Conservation (phyloP, 2,113 vertebrate species). For the Lanius collurio region DNA sequence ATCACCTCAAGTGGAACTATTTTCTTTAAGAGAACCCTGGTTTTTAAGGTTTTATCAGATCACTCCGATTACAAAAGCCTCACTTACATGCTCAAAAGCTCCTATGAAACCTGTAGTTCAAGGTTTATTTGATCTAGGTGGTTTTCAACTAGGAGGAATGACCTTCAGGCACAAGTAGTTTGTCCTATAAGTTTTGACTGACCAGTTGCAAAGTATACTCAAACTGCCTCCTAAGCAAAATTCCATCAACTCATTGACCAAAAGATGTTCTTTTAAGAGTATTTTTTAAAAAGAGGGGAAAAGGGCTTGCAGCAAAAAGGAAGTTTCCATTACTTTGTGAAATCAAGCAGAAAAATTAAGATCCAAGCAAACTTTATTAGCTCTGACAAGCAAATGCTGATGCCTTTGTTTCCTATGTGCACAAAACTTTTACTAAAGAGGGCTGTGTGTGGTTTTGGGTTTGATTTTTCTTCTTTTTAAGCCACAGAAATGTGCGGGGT, state of each 20-base stretch:
- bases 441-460: neutral
- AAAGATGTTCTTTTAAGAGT: conserved; percentile 72
- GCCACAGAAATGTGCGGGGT: neutral
- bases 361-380: conserved; percentile 82
- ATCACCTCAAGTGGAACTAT: conserved; percentile 32
- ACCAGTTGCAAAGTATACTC: neutral
- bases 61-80: conserved; percentile 34
- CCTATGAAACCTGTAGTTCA: conserved; percentile 40
- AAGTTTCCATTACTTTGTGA: conserved; percentile 85
- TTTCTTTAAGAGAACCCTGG: neutral
- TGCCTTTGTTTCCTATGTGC: conserved; percentile 58
- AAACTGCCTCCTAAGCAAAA: conserved; percentile 52
- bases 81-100: conserved; percentile 20
- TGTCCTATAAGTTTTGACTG: conserved; percentile 37
- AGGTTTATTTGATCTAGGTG: conserved; percentile 44
- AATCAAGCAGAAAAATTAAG: conserved; percentile 83
- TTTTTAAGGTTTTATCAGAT: conserved; percentile 49
- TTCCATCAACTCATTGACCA: conserved; percentile 71
- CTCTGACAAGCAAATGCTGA: conserved; percentile 77
- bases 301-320: conserved; percentile 63
- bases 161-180: conserved; percentile 49
- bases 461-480: neutral
- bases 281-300: neutral
- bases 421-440: neutral
- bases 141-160: conserved; percentile 43